A percentile compares a stretch with the other conserved stretches of the same genome.
Evolutionary conservation across 2,797 vertebrate genomes (phyloP).

Genomic region (Spheniscus humboldti): DNA sequence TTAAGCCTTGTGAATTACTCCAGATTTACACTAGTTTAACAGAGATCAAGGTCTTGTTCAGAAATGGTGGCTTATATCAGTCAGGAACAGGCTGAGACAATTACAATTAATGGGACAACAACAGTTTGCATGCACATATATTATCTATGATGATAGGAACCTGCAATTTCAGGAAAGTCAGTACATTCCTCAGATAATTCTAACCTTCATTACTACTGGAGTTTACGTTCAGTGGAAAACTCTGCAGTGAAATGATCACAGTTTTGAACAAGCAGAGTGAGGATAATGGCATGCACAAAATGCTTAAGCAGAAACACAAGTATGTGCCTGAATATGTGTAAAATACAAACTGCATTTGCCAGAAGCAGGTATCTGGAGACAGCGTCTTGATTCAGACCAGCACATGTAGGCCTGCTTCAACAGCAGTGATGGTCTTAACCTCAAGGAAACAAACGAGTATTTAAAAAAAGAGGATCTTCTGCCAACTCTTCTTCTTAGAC

Average conservation of each 20-base stretch:
- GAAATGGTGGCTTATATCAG: background rate
- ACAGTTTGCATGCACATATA: background rate
- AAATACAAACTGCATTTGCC: background rate
- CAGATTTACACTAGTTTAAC: background rate
- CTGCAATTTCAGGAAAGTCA: background rate
- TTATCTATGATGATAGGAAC: background rate
- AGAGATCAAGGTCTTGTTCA: background rate
- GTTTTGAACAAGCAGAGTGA: background rate
- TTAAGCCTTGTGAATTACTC: background rate
- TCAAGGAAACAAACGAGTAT: background rate
- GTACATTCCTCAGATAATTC: background rate
- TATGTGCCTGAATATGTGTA: background rate
- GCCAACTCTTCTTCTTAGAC: background rate
- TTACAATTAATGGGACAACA: background rate
- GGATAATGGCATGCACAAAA: background rate
- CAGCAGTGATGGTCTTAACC: background rate
- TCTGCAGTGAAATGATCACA: background rate
- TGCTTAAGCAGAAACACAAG: background rate
- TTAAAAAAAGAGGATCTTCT: background rate
- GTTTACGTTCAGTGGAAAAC: background rate
- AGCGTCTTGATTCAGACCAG: background rate
- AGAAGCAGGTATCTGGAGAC: background rate
- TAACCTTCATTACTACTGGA: background rate
- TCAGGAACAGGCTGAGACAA: background rate
- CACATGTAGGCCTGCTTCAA: background rate